Evolutionary conservation across 2,888 invertebrate species (phyloP).

Genomic region (Clanis bilineata): DNA sequence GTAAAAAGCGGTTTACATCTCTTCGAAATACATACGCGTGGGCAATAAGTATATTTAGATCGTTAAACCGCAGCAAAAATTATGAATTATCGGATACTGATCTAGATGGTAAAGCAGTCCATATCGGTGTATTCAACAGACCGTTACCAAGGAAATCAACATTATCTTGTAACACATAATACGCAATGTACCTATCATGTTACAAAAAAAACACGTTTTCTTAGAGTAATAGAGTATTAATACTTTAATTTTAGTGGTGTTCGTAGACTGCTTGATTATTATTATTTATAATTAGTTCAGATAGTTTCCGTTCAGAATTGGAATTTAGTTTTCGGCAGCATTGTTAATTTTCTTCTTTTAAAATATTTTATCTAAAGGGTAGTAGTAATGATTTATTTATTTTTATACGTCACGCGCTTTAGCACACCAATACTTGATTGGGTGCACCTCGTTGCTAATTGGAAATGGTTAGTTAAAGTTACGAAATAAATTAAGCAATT

Average conservation of each 20-base stretch:
- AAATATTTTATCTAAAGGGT: neutral
- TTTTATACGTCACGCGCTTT: neutral
- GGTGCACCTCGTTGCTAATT: neutral
- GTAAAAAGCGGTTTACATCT: too few relatives aligned
- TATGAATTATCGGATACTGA: neutral
- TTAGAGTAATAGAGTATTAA: constrained; percentile 1
- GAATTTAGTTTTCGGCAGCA: neutral
- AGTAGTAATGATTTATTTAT: neutral
- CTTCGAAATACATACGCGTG: too few relatives aligned
- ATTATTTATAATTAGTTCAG: neutral
- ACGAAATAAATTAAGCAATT: constrained; percentile 8
- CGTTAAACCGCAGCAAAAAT: neutral
- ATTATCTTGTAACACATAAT: constrained; percentile 52
- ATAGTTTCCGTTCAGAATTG: neutral
- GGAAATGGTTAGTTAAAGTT: neutral
- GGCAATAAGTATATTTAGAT: neutral
- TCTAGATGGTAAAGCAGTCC: constrained; percentile 20
- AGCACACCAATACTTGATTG: neutral
- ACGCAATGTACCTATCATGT: constrained; percentile 45
- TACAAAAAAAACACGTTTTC: constrained; percentile 45
- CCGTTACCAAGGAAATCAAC: constrained; percentile 56
- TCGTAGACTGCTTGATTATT: neutral
- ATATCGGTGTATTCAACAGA: constrained; percentile 39
- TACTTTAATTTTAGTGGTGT: neutral
- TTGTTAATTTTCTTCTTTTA: neutral